Evolutionary conservation across 1,140 invertebrate genomes (phyloP).

Genomic region (Lucilia sericata): DNA sequence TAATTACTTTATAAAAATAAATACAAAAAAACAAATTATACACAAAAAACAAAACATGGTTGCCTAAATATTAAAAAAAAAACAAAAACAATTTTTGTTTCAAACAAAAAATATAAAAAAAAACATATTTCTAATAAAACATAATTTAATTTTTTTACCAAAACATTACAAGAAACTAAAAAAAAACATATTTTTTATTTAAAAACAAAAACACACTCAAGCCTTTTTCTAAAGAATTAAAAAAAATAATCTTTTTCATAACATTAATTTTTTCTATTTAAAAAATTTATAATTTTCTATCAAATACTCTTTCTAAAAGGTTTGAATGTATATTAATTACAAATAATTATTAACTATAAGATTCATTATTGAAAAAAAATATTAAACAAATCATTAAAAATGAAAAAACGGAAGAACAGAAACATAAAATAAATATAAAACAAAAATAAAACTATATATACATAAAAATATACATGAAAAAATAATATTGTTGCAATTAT

Average conservation of each 20-base stretch:
- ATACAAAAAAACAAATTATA: not conserved
- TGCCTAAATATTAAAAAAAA: constrained; percentile 13
- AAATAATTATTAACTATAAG: constrained; percentile 12
- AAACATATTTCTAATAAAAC: too few relatives aligned
- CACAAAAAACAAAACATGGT: constrained; percentile 1
- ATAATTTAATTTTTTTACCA: not conserved
- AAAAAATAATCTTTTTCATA: too few relatives aligned
- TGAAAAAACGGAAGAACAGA: not conserved
- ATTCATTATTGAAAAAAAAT: not conserved
- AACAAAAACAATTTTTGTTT: not conserved
- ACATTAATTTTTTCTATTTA: too few relatives aligned
- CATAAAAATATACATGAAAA: constrained; percentile 33
- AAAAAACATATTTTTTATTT: too few relatives aligned
- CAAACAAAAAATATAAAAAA: not conserved
- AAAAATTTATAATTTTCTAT: too few relatives aligned
- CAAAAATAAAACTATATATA: constrained; percentile 1
- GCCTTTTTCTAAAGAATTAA: too few relatives aligned
- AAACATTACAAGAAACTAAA: not conserved
- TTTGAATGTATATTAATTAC: not conserved
- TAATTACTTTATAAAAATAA: not conserved
- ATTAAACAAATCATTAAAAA: not conserved
- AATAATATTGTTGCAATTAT: constrained; percentile 33
- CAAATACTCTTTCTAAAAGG: not conserved
- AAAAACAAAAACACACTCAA: too few relatives aligned
- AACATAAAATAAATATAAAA: constrained; percentile 13